phyloP scores from a whole-genome alignment of 1,140 invertebrate species.

The Drosophila subobscura region DNA sequence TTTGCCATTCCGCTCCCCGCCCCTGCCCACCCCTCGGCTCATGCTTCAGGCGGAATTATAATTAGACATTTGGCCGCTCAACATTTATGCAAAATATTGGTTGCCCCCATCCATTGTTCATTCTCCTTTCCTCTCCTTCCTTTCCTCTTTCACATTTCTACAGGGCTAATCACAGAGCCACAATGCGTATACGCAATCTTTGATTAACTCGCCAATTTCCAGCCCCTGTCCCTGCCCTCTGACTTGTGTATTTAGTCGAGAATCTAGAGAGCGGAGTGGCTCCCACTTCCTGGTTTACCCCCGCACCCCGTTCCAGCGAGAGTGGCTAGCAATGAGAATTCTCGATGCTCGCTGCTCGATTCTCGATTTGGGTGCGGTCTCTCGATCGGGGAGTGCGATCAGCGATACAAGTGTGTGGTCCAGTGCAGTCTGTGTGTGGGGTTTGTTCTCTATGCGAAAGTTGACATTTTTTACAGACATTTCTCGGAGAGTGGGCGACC shows the following conservation, averaged over 20 bases:
- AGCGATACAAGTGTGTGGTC: slow-evolving; percentile 2
- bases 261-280: slow-evolving; percentile 17
- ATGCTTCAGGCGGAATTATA: slow-evolving; percentile 48
- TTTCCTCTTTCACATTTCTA: background rate
- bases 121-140: background rate
- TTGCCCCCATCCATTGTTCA: slow-evolving; percentile 13
- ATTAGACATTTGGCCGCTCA: slow-evolving; percentile 67
- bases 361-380: slow-evolving; percentile 48
- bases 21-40: slow-evolving; percentile 13
- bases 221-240: background rate
- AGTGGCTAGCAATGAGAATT: slow-evolving; percentile 42
- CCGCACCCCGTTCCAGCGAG: background rate
- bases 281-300: slow-evolving; percentile 57
- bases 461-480: slow-evolving; percentile 28
- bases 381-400: slow-evolving; percentile 14
- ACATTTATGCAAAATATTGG: slow-evolving; percentile 77
- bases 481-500: slow-evolving; percentile 9
- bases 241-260: slow-evolving; percentile 20
- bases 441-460: slow-evolving; percentile 3
- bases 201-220: slow-evolving; percentile 54
- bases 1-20: slow-evolving; percentile 25
- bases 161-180: slow-evolving; percentile 59
- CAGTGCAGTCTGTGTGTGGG: background rate
- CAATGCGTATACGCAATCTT: slow-evolving; percentile 76
- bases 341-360: slow-evolving; percentile 14